phyloP scores from a whole-genome alignment of 1,140 invertebrate species.

The Palaemon carinicauda region DNA sequence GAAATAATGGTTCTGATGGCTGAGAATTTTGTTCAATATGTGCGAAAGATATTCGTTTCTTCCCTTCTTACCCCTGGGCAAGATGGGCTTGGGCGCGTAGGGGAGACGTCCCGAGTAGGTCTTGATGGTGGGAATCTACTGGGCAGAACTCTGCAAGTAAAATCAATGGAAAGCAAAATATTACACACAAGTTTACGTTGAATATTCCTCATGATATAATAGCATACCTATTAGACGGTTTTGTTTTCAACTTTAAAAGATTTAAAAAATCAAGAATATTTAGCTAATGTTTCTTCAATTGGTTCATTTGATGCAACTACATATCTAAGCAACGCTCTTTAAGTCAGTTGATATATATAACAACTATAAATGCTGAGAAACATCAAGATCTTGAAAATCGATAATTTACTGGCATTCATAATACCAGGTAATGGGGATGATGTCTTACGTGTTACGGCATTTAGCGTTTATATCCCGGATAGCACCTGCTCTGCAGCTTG shows the following conservation, averaged over 20 bases:
- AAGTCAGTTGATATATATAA: no score
- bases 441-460: conserved; percentile 50
- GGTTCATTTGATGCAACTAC: neutral
- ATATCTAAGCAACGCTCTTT: no score
- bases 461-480: conserved; percentile 50
- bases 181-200: neutral
- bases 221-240: neutral
- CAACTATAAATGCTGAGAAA: neutral
- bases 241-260: neutral
- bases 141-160: conserved; percentile 17
- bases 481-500: conserved; percentile 44
- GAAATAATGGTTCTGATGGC: neutral
- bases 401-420: neutral
- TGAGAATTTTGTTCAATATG: neutral
- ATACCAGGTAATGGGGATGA: neutral
- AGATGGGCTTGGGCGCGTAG: neutral
- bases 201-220: neutral
- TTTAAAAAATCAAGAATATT: no score
- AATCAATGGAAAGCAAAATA: neutral
- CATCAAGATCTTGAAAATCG: neutral
- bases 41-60: neutral
- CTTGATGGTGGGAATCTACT: neutral
- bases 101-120: neutral
- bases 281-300: neutral
- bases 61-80: conserved; percentile 8